Evolutionary conservation across 2,797 vertebrate genomes (phyloP).

Genomic region (Cynopterus sphinx): DNA sequence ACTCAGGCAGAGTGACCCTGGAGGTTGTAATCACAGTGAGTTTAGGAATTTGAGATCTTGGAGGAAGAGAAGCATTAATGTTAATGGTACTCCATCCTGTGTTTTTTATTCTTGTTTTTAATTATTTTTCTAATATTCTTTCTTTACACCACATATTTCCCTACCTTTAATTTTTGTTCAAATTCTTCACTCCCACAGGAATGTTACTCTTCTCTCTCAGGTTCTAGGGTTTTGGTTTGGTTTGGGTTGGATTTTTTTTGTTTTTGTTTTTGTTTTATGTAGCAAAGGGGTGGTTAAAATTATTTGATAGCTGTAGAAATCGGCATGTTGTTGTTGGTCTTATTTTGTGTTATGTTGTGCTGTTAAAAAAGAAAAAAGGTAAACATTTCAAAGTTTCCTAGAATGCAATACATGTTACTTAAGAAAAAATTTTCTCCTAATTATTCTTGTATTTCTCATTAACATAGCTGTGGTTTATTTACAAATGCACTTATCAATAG

Average conservation of each 20-base stretch:
- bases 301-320: not conserved
- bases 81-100: not conserved
- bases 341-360: not conserved
- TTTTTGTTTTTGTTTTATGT: not conserved
- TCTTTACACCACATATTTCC: not conserved
- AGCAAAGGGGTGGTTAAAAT: not conserved
- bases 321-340: not conserved
- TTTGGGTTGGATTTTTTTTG: not conserved
- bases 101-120: not conserved
- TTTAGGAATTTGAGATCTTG: not conserved
- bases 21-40: not conserved
- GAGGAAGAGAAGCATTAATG: not conserved
- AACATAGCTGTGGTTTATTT: not conserved
- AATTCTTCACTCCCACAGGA: not conserved
- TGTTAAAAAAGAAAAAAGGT: not conserved
- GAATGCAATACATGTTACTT: not conserved
- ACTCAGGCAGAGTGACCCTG: not conserved
- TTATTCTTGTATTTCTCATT: not conserved
- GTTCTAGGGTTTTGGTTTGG: not conserved
- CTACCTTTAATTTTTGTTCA: slow-evolving; percentile 10
- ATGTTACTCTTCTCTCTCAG: not conserved
- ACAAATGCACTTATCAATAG: not conserved
- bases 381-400: not conserved
- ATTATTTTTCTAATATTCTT: not conserved
- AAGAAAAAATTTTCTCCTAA: not conserved